phyloP scores from a whole-genome alignment of 2,888 invertebrate genomes.

The Bhutanitis thaidina region DNA sequence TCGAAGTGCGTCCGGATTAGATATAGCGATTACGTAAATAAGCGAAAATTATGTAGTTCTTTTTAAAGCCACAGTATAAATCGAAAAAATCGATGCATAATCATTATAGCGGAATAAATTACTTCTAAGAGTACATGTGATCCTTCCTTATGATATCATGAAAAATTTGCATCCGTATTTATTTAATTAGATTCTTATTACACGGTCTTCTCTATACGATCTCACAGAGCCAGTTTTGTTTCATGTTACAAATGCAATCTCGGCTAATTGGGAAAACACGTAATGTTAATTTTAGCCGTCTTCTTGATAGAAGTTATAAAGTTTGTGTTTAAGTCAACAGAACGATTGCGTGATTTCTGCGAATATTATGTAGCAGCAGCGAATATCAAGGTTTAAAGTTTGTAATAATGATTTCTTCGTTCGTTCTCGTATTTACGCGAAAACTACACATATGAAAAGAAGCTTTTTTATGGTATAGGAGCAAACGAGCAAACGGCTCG shows the following conservation, averaged over 20 bases:
- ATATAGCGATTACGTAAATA: slow-evolving; percentile 3
- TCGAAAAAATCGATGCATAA: not conserved
- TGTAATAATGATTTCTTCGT: too few relatives aligned
- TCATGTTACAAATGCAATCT: not conserved
- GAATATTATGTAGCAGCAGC: too few relatives aligned
- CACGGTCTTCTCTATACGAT: not conserved
- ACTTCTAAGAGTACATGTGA: too few relatives aligned
- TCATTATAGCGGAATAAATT: too few relatives aligned
- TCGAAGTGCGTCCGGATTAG: slow-evolving; percentile 16
- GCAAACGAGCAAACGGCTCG: too few relatives aligned
- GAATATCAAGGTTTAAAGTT: too few relatives aligned
- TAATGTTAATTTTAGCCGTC: slow-evolving; percentile 1
- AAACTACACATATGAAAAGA: too few relatives aligned
- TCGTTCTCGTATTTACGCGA: too few relatives aligned
- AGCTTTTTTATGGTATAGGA: too few relatives aligned
- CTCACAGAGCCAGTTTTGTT: slow-evolving; percentile 1
- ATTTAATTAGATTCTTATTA: not conserved
- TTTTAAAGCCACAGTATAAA: slow-evolving; percentile 1
- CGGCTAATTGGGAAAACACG: not conserved
- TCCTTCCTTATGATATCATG: too few relatives aligned
- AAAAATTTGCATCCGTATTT: not conserved
- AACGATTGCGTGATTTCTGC: too few relatives aligned
- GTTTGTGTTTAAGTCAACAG: not conserved
- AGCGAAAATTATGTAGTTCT: slow-evolving; percentile 3
- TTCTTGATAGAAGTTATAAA: slow-evolving; percentile 1